Base-by-base conservation (phyloP, 2,888 invertebrate species). In the Patella pellucida region DNA sequence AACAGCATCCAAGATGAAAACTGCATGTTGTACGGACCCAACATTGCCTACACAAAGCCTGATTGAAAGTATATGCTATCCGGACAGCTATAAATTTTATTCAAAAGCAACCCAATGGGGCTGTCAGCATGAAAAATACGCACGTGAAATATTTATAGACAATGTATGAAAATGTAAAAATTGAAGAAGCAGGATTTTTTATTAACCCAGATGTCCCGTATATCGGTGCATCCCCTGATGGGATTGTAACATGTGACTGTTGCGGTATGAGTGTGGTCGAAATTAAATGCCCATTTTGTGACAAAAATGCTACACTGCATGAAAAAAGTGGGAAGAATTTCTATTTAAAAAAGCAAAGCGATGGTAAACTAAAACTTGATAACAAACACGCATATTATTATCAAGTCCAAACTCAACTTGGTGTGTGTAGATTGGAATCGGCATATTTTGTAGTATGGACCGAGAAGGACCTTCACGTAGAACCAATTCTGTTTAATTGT, bases 1-100 rank as follows among this genome's bases (percentile, higher is more conserved):
- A 16, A 79, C 78, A 27, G 76, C 78, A 7, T 79, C 78, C 15
- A 68, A 69, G 16, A n/a, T n/a, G n/a, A n/a, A n/a, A n/a, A n/a
- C n/a, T n/a, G n/a, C n/a, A 74, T 79, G 77, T 54, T 41, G 41
- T 23, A 77, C 76, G 11, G 14, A 62, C 23, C 50, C 41, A 23
- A 14, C 7, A 7, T 52, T 56, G 1, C 72, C 76, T n/a, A 41
- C 75, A 11, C 52, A 68, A n/a, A 68, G 52, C 15, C 51, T 79
- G 19, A 69, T 77, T 3, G 73, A 62, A 62, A 41, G 15, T 68
- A 67, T 79, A 1, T 79, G 76, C 51, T 71, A 77, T 51, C 77
- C 77, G 1, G 68, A 72, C 2, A n/a, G 27, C 14, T 27, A 15
- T 2, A 70, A 68, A 52, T 72, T 70, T 31, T 5, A 41, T 23